A percentile compares a stretch with the other conserved stretches of the same genome.
Evolutionary conservation across 2,888 invertebrate genomes (phyloP).

Genomic region (Clitarchus hookeri): DNA sequence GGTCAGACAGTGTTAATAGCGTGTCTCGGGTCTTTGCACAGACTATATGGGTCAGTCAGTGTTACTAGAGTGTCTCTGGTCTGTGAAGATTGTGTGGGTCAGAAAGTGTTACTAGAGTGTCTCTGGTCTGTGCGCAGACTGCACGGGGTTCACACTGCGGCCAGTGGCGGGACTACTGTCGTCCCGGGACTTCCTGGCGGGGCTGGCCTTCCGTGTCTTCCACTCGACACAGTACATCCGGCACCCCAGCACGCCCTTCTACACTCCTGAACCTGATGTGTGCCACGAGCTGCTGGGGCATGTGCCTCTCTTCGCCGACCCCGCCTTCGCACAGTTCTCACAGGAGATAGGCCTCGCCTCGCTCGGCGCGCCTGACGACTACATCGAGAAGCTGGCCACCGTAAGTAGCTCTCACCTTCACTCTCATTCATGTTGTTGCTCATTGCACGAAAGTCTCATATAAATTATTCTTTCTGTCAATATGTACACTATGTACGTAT

Average conservation of each 20-base stretch:
- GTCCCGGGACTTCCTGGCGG: slow-evolving; percentile 96
- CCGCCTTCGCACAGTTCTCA: slow-evolving; percentile 97
- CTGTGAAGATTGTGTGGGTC: too few species aligned
- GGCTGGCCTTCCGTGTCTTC: slow-evolving; percentile 98
- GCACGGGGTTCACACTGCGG: slow-evolving; percentile 92
- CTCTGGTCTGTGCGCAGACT: slow-evolving; percentile 51
- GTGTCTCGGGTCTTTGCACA: too few species aligned
- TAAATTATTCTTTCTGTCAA: too few species aligned
- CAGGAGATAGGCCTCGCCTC: slow-evolving; percentile 99
- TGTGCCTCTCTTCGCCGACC: slow-evolving; percentile 96
- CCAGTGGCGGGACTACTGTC: slow-evolving; percentile 97
- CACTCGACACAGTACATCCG: slow-evolving; percentile 99
- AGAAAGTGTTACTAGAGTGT: too few species aligned
- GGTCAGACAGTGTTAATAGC: too few species aligned
- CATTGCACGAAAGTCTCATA: too few species aligned
- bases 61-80: too few species aligned
- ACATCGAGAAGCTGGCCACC: slow-evolving; percentile 98
- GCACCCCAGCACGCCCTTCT: slow-evolving; percentile 95
- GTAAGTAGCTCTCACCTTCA: slow-evolving; percentile 63
- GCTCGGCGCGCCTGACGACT: slow-evolving; percentile 94
- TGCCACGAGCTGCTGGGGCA: slow-evolving; percentile 98
- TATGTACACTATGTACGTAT: too few species aligned
- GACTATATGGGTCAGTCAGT: too few species aligned
- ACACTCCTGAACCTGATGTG: slow-evolving; percentile 98
- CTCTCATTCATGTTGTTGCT: too few species aligned